These are phyloP conservation scores for Clunio marinus DNA, from an alignment of 2,888 invertebrate genomes.

Conservation along the genomic window DNA sequence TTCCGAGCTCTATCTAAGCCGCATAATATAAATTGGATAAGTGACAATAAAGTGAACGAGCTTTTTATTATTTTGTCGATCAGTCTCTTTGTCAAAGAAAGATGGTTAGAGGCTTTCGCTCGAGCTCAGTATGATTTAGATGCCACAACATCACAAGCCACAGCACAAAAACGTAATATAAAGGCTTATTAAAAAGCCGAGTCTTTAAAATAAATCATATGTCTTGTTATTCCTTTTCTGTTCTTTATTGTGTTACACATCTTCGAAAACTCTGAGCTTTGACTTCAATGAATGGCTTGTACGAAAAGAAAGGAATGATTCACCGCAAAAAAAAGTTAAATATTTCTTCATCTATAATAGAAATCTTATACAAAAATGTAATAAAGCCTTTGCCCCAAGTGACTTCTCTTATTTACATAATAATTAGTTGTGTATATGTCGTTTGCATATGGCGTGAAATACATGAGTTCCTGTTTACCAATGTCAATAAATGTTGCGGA, in stretches of 20 bases:
- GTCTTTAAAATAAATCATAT: slow-evolving; percentile 38
- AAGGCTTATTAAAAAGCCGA: slow-evolving; percentile 38
- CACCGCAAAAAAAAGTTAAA: too few relatives aligned
- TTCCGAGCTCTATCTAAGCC: not conserved
- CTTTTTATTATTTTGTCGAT: slow-evolving; percentile 33
- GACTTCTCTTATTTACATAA: slow-evolving; percentile 25
- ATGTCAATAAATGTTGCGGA: not conserved
- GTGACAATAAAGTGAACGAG: slow-evolving; percentile 30
- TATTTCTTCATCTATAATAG: slow-evolving; percentile 15
- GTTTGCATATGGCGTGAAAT: not conserved
- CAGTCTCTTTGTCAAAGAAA: slow-evolving; percentile 19
- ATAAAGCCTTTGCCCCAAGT: not conserved
- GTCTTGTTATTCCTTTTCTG: slow-evolving; percentile 38
- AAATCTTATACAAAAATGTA: too few relatives aligned
- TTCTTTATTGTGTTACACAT: slow-evolving; percentile 29
- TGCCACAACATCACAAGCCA: not conserved
- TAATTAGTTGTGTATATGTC: too few relatives aligned
- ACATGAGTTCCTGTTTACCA: not conserved
- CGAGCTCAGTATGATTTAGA: slow-evolving; percentile 21
- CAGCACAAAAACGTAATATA: not conserved
- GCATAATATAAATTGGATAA: slow-evolving; percentile 22
- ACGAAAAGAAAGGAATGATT: too few relatives aligned
- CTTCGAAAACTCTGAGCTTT: not conserved
- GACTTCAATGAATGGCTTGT: too few relatives aligned
- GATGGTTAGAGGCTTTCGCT: slow-evolving; percentile 13